These are phyloP conservation scores for Rhagonycha lutea DNA, from an alignment of 2,888 invertebrate genomes.

Conservation along the genomic window DNA sequence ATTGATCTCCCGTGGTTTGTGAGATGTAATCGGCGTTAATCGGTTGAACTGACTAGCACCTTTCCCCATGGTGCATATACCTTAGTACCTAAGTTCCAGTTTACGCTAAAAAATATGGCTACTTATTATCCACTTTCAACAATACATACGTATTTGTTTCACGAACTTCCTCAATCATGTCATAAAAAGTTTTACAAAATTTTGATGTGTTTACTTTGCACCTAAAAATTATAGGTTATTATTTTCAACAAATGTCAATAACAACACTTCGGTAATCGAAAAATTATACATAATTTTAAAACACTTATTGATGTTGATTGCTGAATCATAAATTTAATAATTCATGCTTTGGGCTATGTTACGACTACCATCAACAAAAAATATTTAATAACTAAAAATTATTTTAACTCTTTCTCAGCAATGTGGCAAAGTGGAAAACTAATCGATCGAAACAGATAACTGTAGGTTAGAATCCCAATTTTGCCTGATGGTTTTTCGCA, in stretches of 20 bases:
- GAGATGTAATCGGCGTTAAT: slow-evolving; percentile 54
- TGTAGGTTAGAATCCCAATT: not conserved
- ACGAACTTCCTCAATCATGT: not conserved
- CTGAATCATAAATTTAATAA: slow-evolving; percentile 9
- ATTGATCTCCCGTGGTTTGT: slow-evolving; percentile 49
- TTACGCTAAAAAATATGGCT: not conserved
- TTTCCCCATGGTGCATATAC: slow-evolving; percentile 45
- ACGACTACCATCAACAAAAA: not conserved
- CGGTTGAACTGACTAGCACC: slow-evolving; percentile 49
- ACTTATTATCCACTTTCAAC: slow-evolving; percentile 22
- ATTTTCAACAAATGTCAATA: slow-evolving; percentile 33
- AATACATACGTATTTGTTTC: not conserved
- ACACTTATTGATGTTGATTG: slow-evolving; percentile 16
- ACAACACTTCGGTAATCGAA: slow-evolving; percentile 28
- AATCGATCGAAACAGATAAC: not conserved
- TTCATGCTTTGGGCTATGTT: not conserved
- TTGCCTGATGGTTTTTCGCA: too few species aligned
- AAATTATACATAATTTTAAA: slow-evolving; percentile 29
- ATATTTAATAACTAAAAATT: not conserved
- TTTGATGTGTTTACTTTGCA: slow-evolving; percentile 31
- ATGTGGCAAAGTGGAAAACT: too few species aligned
- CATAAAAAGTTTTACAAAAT: not conserved
- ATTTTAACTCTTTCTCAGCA: not conserved
- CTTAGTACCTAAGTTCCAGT: slow-evolving; percentile 32
- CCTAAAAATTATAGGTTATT: slow-evolving; percentile 34